Conservation (phyloP, 2,888 invertebrate genomes). For the Archips xylosteana region DNA sequence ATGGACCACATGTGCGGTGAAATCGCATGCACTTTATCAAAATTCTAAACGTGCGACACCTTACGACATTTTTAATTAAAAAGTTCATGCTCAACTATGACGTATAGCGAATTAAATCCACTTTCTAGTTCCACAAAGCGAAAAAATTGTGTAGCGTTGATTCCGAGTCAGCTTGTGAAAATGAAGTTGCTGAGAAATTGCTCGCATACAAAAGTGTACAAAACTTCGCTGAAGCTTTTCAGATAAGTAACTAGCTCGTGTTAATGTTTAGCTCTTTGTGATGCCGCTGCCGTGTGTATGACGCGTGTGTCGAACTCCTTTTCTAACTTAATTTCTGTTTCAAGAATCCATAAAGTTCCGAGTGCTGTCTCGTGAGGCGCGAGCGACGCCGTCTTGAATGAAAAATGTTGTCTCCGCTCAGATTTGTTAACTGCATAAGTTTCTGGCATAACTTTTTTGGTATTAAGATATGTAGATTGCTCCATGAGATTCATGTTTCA, state of each 20-base stretch:
- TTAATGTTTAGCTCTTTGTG: conserved; percentile 81
- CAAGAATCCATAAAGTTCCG: conserved; percentile 75
- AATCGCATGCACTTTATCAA: background rate
- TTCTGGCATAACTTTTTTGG: conserved; percentile 17
- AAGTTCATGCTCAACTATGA: conserved; percentile 27
- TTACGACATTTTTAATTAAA: conserved; percentile 17
- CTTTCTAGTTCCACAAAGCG: conserved; percentile 26
- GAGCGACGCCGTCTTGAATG: conserved; percentile 58
- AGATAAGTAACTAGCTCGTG: conserved; percentile 77
- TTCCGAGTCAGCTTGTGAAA: conserved; percentile 37
- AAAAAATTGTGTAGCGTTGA: conserved; percentile 31
- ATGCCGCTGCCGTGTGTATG: conserved; percentile 66
- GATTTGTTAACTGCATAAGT: conserved; percentile 41
- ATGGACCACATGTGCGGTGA: background rate
- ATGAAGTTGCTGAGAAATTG: conserved; percentile 68
- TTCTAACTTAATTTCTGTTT: conserved; percentile 79
- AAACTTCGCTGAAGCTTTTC: conserved; percentile 77
- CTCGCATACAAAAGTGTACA: conserved; percentile 65
- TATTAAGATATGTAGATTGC: conserved; percentile 2
- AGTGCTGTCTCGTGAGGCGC: conserved; percentile 58
- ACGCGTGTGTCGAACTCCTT: conserved; percentile 73
- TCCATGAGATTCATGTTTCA: background rate
- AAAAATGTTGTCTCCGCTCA: conserved; percentile 52
- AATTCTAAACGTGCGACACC: background rate
- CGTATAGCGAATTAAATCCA: conserved; percentile 29